Evolutionary conservation across 2,888 invertebrate species (phyloP).

Genomic region (Nemotelus pantherinus): DNA sequence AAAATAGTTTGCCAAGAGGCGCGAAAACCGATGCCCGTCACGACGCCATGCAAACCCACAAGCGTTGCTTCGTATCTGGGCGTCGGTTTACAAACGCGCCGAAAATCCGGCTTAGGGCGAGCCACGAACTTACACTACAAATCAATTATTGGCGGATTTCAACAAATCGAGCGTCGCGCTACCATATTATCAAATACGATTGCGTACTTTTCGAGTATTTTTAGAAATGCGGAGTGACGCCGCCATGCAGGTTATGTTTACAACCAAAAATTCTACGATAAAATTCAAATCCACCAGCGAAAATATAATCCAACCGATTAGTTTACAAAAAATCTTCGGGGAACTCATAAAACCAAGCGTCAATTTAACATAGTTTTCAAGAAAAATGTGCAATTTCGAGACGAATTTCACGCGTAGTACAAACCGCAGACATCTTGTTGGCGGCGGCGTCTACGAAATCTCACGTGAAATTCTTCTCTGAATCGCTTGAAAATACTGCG

Average conservation of each 20-base stretch:
- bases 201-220: background rate
- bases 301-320: no score
- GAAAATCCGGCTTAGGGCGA: constrained; percentile 22
- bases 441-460: constrained; percentile 13
- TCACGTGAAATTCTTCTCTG: constrained; percentile 9
- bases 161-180: background rate
- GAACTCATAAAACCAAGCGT: no score
- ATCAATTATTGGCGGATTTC: background rate
- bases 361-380: no score
- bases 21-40: constrained; percentile 22
- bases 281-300: no score
- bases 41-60: constrained; percentile 32
- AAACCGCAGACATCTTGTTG: constrained; percentile 37
- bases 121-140: constrained; percentile 13
- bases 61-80: background rate
- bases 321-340: no score
- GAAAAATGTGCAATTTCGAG: background rate
- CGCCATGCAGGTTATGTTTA: constrained; percentile 34
- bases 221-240: background rate
- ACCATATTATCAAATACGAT: background rate
- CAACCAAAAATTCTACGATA: background rate
- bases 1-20: background rate
- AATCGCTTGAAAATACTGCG: background rate
- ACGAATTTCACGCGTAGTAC: constrained; percentile 14
- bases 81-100: constrained; percentile 6